Evolutionary conservation across 1,140 invertebrate species (phyloP).

Genomic region (Luehdorfia chinensis): DNA sequence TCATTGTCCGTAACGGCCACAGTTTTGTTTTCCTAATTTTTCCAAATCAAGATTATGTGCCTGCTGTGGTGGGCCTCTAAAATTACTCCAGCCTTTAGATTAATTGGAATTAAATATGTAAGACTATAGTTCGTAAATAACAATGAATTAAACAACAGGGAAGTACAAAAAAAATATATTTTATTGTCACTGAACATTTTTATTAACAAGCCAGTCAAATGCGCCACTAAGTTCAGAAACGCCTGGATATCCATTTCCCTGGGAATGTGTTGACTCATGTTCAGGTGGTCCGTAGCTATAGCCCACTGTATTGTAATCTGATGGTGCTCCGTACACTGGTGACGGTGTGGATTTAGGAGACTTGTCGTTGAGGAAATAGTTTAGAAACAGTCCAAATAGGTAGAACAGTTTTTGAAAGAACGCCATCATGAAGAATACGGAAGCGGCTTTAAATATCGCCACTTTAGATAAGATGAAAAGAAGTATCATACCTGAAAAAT

Average conservation of each 20-base stretch:
- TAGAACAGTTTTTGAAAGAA: conserved; percentile 63
- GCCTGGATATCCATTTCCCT: too few species aligned
- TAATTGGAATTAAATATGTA: too few species aligned
- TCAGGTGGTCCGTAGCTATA: conserved; percentile 60
- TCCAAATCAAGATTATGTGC: too few species aligned
- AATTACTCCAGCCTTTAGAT: too few species aligned
- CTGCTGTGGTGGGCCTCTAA: too few species aligned
- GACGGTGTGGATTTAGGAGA: conserved; percentile 23
- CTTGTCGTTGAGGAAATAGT: conserved; percentile 46
- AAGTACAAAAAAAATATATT: not conserved
- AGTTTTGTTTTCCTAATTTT: too few species aligned
- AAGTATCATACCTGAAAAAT: conserved; percentile 56
- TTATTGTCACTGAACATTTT: conserved; percentile 30
- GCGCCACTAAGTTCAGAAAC: conserved; percentile 40
- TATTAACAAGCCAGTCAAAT: conserved; percentile 54
- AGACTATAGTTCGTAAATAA: too few species aligned
- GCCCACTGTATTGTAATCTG: conserved; percentile 58
- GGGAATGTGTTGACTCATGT: conserved; percentile 30
- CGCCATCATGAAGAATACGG: conserved; percentile 53
- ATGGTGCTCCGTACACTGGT: conserved; percentile 46
- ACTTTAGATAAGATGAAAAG: conserved; percentile 57
- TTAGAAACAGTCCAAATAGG: conserved; percentile 42
- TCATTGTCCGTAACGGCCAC: too few species aligned
- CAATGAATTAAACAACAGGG: too few species aligned
- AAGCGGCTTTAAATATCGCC: conserved; percentile 54